A percentile compares a stretch with the other conserved stretches of the same genome.
Conservation (phyloP, 2,797 vertebrate species). For the Phataginus tetradactyla region DNA sequence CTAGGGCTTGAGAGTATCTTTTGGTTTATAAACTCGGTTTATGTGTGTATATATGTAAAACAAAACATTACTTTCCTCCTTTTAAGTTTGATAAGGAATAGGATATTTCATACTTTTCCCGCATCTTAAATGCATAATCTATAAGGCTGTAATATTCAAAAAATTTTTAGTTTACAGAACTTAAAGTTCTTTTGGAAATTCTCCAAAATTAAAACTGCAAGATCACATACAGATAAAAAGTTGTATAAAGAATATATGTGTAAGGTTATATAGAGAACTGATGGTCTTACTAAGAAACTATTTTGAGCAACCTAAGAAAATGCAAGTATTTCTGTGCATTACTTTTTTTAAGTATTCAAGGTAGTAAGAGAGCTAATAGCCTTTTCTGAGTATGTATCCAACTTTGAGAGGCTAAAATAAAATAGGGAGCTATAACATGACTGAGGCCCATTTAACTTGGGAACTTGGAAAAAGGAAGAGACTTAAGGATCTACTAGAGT, state of each 20-base stretch:
- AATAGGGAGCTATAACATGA: not conserved
- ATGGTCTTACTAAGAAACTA: not conserved
- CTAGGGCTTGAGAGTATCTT: not conserved
- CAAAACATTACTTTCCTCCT: not conserved
- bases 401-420: not conserved
- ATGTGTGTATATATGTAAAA: not conserved
- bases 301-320: conserved; percentile 27
- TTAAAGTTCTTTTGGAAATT: conserved; percentile 15
- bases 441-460: not conserved
- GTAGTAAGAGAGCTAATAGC: not conserved
- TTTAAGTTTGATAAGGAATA: conserved; percentile 12
- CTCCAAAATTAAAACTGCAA: conserved; percentile 33
- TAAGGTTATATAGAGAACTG: not conserved
- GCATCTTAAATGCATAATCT: conserved; percentile 29
- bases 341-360: not conserved
- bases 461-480: not conserved
- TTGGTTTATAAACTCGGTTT: not conserved
- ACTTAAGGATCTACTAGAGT: not conserved
- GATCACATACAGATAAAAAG: not conserved
- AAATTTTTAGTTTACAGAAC: not conserved
- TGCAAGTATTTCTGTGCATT: not conserved
- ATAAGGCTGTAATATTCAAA: not conserved
- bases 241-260: not conserved
- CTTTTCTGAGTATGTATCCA: not conserved
- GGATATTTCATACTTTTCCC: not conserved